Percentiles rank a stretch among this genome's conserved stretches.
phyloP scores from a whole-genome alignment of 30 jellyfish, hydroid and myxozoan genomes.

The Hydractinia symbiolongicarpus region DNA sequence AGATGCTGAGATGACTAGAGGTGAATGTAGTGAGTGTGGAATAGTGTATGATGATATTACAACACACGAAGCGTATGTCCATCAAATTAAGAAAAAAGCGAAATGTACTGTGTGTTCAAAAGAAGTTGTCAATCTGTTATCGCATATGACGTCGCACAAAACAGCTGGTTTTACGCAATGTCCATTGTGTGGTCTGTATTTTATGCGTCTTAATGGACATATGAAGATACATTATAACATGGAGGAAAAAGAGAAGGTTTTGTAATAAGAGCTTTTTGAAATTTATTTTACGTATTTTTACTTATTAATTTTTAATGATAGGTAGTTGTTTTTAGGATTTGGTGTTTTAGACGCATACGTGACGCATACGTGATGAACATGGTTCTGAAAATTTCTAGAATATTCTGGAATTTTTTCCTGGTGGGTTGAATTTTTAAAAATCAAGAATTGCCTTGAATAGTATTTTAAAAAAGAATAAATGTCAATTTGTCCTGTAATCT shows the following conservation, averaged over 20 bases:
- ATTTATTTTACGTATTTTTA: slow-evolving; percentile 8
- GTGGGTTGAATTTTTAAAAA: too few species aligned
- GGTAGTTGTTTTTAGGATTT: too few species aligned
- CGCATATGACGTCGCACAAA: slow-evolving; percentile 14
- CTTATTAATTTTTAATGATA: too few species aligned
- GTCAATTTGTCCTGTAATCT: too few species aligned
- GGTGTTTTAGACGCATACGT: too few species aligned
- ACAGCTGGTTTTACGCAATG: slow-evolving; percentile 3
- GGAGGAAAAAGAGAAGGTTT: slow-evolving; percentile 50
- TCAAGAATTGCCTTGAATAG: too few species aligned
- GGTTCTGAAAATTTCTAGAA: too few species aligned
- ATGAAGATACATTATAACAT: slow-evolving; percentile 30
- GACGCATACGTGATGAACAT: too few species aligned
- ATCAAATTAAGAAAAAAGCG: background rate
- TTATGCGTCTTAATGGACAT: slow-evolving; percentile 41
- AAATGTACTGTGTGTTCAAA: slow-evolving; percentile 16
- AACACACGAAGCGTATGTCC: slow-evolving; percentile 1
- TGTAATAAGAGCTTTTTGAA: slow-evolving; percentile 48
- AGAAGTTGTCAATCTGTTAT: background rate
- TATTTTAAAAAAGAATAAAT: too few species aligned
- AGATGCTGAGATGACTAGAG: background rate
- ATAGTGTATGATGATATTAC: slow-evolving; percentile 7
- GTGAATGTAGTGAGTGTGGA: background rate
- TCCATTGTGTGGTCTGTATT: slow-evolving; percentile 20
- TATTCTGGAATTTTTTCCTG: too few species aligned